Evolutionary conservation across 2,888 invertebrate genomes (phyloP).

Genomic region (Nycteola revayana): DNA sequence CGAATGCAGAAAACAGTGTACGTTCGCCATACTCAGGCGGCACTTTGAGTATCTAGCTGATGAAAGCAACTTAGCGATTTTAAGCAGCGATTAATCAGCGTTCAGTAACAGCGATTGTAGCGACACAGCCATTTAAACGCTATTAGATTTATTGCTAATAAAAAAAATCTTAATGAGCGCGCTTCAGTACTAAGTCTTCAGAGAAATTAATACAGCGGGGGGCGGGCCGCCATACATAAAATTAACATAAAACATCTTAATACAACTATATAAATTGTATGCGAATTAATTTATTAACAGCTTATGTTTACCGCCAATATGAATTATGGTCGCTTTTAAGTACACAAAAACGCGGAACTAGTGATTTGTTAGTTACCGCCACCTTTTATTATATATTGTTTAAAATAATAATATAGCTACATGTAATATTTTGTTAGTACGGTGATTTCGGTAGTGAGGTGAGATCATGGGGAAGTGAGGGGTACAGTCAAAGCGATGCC

Average conservation of each 20-base stretch:
- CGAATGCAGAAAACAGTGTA: too few species aligned
- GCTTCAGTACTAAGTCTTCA: slow-evolving; percentile 45
- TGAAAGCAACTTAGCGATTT: slow-evolving; percentile 32
- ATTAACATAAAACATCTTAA: slow-evolving; percentile 71
- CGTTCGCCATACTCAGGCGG: too few species aligned
- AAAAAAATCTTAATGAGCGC: slow-evolving; percentile 62
- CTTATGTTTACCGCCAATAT: slow-evolving; percentile 48
- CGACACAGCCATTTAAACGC: slow-evolving; percentile 48
- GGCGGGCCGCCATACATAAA: slow-evolving; percentile 64
- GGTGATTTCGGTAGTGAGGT: slow-evolving; percentile 11
- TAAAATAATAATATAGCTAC: too few species aligned
- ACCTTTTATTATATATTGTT: slow-evolving; percentile 2
- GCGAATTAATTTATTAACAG: slow-evolving; percentile 59
- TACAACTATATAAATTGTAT: slow-evolving; percentile 61
- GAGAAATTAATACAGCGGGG: slow-evolving; percentile 53
- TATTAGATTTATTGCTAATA: slow-evolving; percentile 64
- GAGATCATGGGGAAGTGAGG: background rate
- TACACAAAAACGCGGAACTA: slow-evolving; percentile 20
- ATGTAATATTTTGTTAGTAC: background rate
- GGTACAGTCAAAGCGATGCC: slow-evolving; percentile 64
- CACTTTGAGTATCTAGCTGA: too few species aligned
- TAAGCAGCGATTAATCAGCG: slow-evolving; percentile 42
- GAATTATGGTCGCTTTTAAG: slow-evolving; percentile 41
- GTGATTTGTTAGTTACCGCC: slow-evolving; percentile 4
- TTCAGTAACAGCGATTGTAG: slow-evolving; percentile 43